Evolutionary conservation across 30 jellyfish, hydroid and myxozoan genomes (phyloP).

Genomic region (Hydractinia echinata): DNA sequence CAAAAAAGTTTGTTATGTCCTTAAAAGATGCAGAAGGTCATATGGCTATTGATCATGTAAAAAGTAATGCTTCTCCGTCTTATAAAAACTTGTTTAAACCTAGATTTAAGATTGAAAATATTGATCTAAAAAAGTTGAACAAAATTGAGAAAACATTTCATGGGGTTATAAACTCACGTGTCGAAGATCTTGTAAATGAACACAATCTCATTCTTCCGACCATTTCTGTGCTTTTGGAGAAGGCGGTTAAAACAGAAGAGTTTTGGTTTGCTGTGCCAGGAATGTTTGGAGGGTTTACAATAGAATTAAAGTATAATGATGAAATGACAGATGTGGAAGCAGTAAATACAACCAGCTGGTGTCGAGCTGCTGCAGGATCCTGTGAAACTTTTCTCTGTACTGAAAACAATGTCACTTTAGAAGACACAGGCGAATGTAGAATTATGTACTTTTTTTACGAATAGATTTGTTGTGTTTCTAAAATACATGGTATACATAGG

Average conservation of each 20-base stretch:
- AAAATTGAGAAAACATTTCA: slow-evolving; percentile 22
- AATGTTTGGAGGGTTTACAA: slow-evolving; percentile 22
- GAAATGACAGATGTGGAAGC: neutral
- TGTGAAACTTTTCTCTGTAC: neutral
- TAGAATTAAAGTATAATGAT: neutral
- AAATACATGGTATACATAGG: too few species aligned
- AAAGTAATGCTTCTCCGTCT: neutral
- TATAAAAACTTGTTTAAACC: slow-evolving; percentile 19
- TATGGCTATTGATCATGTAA: slow-evolving; percentile 18
- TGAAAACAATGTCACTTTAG: too few species aligned
- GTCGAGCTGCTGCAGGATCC: neutral
- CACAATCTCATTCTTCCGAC: slow-evolving; percentile 13
- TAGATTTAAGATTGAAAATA: neutral
- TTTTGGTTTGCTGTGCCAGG: slow-evolving; percentile 17
- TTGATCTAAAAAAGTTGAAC: neutral
- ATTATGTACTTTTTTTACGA: too few species aligned
- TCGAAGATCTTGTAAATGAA: slow-evolving; percentile 13
- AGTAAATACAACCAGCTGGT: neutral
- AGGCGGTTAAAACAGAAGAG: neutral
- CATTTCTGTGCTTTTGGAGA: slow-evolving; percentile 1
- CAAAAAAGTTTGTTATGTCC: neutral
- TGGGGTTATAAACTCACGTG: slow-evolving; percentile 22
- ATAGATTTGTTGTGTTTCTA: too few species aligned
- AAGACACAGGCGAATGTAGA: too few species aligned
- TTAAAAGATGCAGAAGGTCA: slow-evolving; percentile 18